Conservation (phyloP, 2,888 invertebrate species). For the Crossocerus cetratus region DNA sequence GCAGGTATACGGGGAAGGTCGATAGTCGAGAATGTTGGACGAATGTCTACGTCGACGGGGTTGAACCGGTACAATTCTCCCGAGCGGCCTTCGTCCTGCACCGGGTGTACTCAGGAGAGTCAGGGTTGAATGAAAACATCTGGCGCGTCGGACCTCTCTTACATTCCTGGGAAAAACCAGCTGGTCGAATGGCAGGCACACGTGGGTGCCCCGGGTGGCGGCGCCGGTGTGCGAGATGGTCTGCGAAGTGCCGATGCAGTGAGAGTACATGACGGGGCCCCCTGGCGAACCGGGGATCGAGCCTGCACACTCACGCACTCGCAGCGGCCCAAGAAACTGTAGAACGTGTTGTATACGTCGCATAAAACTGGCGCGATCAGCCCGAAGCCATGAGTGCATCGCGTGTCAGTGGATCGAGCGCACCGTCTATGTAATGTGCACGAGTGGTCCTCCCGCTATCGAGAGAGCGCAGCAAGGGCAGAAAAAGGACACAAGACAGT, state of each 20-base stretch:
- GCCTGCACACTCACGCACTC: constrained; percentile 41
- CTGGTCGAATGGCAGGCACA: constrained; percentile 30
- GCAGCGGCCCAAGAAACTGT: neutral
- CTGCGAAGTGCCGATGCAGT: too few relatives aligned
- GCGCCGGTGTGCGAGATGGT: constrained; percentile 10
- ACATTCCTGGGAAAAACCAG: constrained; percentile 38
- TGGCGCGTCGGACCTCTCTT: constrained; percentile 4
- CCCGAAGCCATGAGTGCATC: constrained; percentile 54
- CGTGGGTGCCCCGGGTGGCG: constrained; percentile 30
- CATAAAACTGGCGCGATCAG: constrained; percentile 40
- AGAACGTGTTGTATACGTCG: constrained; percentile 14
- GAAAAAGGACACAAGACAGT: too few relatives aligned
- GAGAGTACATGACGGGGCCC: constrained; percentile 29
- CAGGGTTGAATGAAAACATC: too few relatives aligned
- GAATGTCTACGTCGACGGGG: too few relatives aligned
- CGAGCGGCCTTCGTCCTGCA: too few relatives aligned
- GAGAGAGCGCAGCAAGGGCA: too few relatives aligned
- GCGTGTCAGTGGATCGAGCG: constrained; percentile 45
- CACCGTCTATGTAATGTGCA: constrained; percentile 2
- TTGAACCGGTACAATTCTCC: too few relatives aligned
- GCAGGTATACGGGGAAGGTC: too few relatives aligned
- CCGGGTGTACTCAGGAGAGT: too few relatives aligned
- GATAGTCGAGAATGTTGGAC: too few relatives aligned
- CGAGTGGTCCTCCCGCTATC: too few relatives aligned
- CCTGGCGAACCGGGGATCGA: constrained; percentile 37